A percentile compares a stretch with the other conserved stretches of the same genome.
Conservation (phyloP, 2,113 vertebrate genomes). For the Pantherophis guttatus region DNA sequence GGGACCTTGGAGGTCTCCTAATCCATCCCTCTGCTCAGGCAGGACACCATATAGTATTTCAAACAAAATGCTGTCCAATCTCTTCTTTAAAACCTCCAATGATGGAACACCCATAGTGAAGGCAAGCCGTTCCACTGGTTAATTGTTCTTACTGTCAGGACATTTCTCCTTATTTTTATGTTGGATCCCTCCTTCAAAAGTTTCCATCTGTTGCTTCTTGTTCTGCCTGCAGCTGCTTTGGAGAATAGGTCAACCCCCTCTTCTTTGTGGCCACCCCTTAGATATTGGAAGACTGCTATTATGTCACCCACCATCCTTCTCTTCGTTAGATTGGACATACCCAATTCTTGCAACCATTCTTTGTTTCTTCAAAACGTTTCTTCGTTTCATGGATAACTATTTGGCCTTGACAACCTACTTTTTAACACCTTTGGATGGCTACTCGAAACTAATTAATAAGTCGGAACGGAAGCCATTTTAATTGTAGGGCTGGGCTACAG, state of each 20-base stretch:
- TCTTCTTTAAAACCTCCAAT: not conserved
- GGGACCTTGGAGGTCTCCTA: not conserved
- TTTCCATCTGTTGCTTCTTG: not conserved
- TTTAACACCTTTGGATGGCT: not conserved
- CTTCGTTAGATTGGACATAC: not conserved
- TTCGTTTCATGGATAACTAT: not conserved
- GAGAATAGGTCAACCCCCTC: not conserved
- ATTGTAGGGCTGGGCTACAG: not conserved
- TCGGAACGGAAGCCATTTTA: not conserved
- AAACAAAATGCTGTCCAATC: not conserved
- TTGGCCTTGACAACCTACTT: not conserved
- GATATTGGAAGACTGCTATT: not conserved
- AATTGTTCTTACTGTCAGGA: not conserved
- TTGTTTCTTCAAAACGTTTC: not conserved
- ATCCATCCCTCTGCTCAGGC: not conserved
- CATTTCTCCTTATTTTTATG: not conserved
- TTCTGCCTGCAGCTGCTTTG: not conserved
- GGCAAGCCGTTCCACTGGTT: not conserved
- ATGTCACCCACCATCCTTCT: not conserved
- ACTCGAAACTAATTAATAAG: not conserved
- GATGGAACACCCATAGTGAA: not conserved
- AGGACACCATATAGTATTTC: not conserved
- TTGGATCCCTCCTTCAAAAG: not conserved
- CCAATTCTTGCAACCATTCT: not conserved
- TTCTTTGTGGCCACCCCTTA: not conserved